These are phyloP conservation scores for Hypselothyrea guttata DNA, from an alignment of 2,888 invertebrate genomes.

Conservation along the genomic window DNA sequence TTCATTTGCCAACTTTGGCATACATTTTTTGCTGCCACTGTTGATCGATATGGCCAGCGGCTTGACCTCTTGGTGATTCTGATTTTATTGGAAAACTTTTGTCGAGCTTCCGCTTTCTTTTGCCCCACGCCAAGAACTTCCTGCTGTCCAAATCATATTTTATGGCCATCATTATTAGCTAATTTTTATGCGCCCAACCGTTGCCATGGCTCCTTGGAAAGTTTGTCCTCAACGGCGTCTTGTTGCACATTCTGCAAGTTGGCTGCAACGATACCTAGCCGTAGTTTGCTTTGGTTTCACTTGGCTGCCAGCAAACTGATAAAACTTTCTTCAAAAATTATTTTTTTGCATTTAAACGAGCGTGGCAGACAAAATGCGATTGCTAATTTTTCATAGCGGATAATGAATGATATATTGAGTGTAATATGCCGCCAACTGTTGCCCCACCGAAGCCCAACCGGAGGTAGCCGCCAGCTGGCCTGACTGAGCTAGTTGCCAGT, in stretches of 20 bases:
- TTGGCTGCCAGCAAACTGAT: conserved; percentile 61
- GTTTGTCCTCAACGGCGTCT: conserved; percentile 58
- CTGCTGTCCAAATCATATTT: conserved; percentile 68
- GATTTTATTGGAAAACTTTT: conserved; percentile 77
- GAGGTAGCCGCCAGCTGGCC: conserved; percentile 13
- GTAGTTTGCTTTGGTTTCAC: neutral
- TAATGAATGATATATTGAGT: conserved; percentile 75
- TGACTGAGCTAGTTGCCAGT: conserved; percentile 46
- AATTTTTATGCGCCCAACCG: conserved; percentile 66
- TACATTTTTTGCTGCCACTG: conserved; percentile 33
- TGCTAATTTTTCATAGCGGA: conserved; percentile 75
- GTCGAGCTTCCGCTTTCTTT: conserved; percentile 1
- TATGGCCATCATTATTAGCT: conserved; percentile 77
- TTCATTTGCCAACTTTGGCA: conserved; percentile 64
- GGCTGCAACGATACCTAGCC: too few species aligned
- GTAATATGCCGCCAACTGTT: conserved; percentile 45
- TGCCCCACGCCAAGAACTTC: neutral
- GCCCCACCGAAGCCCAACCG: neutral
- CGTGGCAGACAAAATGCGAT: conserved; percentile 72
- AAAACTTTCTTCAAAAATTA: conserved; percentile 66
- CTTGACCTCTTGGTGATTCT: conserved; percentile 66
- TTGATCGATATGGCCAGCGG: conserved; percentile 69
- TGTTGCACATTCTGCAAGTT: conserved; percentile 61
- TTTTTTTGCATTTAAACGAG: conserved; percentile 67
- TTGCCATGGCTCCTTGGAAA: conserved; percentile 41